Percentiles rank a stretch among this genome's conserved stretches.
Evolutionary conservation across 2,113 vertebrate species (phyloP).

Genomic region (Gasterosteus aculeatus): DNA sequence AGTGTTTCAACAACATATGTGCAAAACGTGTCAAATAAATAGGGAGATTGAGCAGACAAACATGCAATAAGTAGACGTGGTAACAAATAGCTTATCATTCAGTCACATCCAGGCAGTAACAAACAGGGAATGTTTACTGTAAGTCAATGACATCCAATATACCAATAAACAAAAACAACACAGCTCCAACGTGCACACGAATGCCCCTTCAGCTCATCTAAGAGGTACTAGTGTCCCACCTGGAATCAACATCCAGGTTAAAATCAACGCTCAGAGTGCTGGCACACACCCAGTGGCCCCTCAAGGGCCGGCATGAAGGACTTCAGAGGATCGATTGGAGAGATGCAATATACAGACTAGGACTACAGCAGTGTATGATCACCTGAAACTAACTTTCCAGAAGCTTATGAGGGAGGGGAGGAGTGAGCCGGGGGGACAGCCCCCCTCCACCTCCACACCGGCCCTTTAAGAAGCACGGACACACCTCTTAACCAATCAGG

Average conservation of each 20-base stretch:
- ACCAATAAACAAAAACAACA: not conserved
- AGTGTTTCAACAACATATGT: constrained; percentile 44
- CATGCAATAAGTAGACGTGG: not conserved
- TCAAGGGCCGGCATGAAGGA: not conserved
- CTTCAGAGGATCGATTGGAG: not conserved
- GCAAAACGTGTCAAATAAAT: constrained; percentile 65
- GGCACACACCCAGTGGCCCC: too few species aligned
- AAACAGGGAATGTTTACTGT: constrained; percentile 10
- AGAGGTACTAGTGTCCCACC: not conserved
- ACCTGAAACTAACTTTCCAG: not conserved
- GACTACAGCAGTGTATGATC: not conserved
- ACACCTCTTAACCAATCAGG: not conserved
- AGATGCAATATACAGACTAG: not conserved
- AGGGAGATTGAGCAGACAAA: constrained; percentile 35
- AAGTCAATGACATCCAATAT: not conserved
- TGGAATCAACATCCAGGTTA: not conserved
- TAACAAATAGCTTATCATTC: constrained; percentile 34
- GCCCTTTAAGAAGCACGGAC: not conserved
- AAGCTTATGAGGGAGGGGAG: not conserved
- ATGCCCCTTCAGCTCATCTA: not conserved
- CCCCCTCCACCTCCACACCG: not conserved
- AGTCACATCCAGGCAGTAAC: not conserved
- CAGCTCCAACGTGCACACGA: not conserved
- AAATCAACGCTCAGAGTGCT: not conserved
- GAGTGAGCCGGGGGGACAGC: too few species aligned